Evolutionary conservation across 1,140 invertebrate species (phyloP), one percentile per base, ranked within the genome.

Genomic region (Nephotettix cincticeps): DNA sequence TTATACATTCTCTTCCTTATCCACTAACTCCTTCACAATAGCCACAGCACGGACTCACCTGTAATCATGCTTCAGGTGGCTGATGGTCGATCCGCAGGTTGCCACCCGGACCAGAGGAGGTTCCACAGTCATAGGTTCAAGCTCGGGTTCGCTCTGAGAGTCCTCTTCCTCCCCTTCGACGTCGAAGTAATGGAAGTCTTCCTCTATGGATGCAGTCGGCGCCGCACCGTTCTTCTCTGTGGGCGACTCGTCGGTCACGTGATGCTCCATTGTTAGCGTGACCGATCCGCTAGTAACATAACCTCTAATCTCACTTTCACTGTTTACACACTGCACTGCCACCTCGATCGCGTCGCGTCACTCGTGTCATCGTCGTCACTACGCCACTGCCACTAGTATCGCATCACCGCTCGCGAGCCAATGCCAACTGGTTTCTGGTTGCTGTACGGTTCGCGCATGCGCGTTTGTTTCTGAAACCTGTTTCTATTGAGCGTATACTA

Each of bases 101-200:
- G 65, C 58, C 1, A 72, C 71, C 17, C 67, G 45, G 1, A 72
- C 43, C 25, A 72, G 30, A 11, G 65, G 67, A 0, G 71, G 71
- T 6, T 58, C 56, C 25, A 23, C 25, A 0, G 69, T 47, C 56
- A 70, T 28, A 6, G 51, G 45, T 9, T 21, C 19, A 1, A 11
- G 25, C 1, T 70, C 69, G n/a, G 17, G 14, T n/a, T 64, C 54
- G 27, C 21, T 61, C 17, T 29, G 28, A 4, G 17, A 47, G 32
- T 65, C 63, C 27, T 54, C 61, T 1, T 28, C 23, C 9, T 68
- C 58, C 17, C 27, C 36, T 21, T 61, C 54, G 6, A 25, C 71
- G 32, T 72, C 71, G 40, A 72, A 72, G 61, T 58, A 72, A 28
- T 63, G 29, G 27, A 72, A 72, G 36, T 72, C 71, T 28, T 72